Evolutionary conservation across 1,140 invertebrate species (phyloP).

Genomic region (Centruroides vittatus): DNA sequence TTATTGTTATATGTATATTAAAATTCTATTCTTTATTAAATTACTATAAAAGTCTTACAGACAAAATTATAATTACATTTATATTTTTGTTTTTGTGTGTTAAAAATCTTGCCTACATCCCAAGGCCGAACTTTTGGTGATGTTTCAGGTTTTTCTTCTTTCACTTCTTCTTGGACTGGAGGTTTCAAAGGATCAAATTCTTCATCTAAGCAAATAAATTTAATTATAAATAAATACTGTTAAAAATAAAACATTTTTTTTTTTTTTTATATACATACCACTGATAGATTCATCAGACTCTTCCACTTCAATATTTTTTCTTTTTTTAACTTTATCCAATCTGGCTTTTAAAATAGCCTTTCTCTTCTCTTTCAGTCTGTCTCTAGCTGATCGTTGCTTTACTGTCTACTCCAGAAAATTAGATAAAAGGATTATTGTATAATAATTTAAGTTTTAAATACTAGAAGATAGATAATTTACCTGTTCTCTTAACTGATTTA

Average conservation of each 20-base stretch:
- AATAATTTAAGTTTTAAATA: not conserved
- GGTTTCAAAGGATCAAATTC: no score
- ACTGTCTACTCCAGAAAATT: constrained; percentile 1
- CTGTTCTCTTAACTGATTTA: constrained; percentile 46
- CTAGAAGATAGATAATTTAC: not conserved
- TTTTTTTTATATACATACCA: no score
- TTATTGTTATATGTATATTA: not conserved
- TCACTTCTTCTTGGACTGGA: no score
- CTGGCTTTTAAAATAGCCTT: constrained; percentile 7
- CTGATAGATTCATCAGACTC: no score
- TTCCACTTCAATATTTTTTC: constrained; percentile 7
- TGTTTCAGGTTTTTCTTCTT: no score
- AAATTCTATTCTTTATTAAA: no score
- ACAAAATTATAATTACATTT: no score
- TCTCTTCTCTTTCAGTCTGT: constrained; percentile 8
- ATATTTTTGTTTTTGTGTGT: not conserved
- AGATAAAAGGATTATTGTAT: no score
- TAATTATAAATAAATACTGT: no score
- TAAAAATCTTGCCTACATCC: constrained; percentile 8
- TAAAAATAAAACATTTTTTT: no score
- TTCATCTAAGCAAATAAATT: no score
- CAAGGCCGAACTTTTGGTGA: constrained; percentile 8
- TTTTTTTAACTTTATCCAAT: constrained; percentile 7
- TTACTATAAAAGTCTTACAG: no score
- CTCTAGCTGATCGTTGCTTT: constrained; percentile 1